Evolutionary conservation across 2,797 vertebrate species (phyloP), one percentile per base, ranked within the genome.

Genomic region (Sebastes nivosus): DNA sequence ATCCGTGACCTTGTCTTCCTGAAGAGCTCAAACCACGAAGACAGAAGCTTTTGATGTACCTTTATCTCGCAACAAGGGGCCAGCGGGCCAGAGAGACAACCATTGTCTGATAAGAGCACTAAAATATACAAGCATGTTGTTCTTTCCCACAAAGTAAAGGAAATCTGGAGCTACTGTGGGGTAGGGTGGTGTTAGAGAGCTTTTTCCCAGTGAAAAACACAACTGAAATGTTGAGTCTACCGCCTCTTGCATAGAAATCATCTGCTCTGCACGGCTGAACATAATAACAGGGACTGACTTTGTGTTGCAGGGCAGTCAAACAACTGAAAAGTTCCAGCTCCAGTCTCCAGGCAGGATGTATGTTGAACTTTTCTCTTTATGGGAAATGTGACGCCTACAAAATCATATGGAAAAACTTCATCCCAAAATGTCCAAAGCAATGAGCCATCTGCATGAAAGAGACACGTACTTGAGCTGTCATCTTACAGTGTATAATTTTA

Each of bases 111-210:
- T 94, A 92, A 92, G 81, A 84, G 34, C 59, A 67, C 83, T 78
- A 80, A 93, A 91, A 92, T 81, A 92, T 82, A 92, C 88, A 92
- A 67, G 68, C 11, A 30, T 81, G 86, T 89, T 92, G 77, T 89
- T 88, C 89, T 94, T 94, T 95, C 93, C 84, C 93, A 93, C 93
- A 90, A 89, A 91, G 81, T 80, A 75, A 88, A 95, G 91, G 89
- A 93, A 93, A 90, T 79, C 79, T 90, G 86, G 59, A 80, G 87
- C 73, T 84, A 77, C 79, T 72, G 54, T 36, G 73, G 65, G 46
- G 30, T 20, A 75, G 77, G 69, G 29, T 11, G 46, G 73, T 67
- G 80, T 67, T 11, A 59, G 59, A 74, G 70, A 81, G 24, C 72
- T 61, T 55, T 55, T 85, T 78, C 81, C 81, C 85, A 79, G 82